Percentiles rank a stretch among this genome's conserved stretches.
Evolutionary conservation across 1,140 invertebrate genomes (phyloP).

Genomic region (Micrasema longulum): DNA sequence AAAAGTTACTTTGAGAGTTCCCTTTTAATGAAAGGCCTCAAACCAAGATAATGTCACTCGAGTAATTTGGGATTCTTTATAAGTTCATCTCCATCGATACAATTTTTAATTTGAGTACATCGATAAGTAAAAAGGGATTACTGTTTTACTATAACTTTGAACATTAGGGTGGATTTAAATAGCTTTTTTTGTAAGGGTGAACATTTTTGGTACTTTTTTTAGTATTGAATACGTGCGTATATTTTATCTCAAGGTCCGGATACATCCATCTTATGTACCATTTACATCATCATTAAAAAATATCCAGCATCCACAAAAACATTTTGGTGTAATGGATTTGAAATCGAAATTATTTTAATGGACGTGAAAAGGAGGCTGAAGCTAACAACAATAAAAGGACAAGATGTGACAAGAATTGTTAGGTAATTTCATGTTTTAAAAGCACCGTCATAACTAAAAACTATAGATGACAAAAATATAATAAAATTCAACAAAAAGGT

Average conservation of each 20-base stretch:
- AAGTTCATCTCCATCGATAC: neutral
- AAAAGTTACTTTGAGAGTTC: too few relatives aligned
- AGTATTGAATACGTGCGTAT: neutral
- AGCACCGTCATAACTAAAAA: too few relatives aligned
- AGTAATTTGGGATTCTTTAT: constrained; percentile 5
- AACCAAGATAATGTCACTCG: too few relatives aligned
- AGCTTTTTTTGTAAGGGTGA: neutral
- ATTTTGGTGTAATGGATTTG: constrained; percentile 49
- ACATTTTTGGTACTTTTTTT: neutral
- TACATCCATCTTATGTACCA: constrained; percentile 46
- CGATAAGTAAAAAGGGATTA: neutral
- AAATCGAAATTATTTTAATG: constrained; percentile 48
- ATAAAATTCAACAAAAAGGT: too few relatives aligned
- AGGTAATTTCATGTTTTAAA: too few relatives aligned
- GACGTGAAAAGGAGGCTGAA: too few relatives aligned
- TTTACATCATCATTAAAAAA: constrained; percentile 45
- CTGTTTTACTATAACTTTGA: neutral
- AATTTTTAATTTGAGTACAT: neutral
- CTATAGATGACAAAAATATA: too few relatives aligned
- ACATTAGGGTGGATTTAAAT: neutral
- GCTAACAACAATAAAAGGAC: too few relatives aligned
- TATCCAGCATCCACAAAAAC: constrained; percentile 31
- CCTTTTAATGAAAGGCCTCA: too few relatives aligned
- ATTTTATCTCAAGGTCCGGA: constrained; percentile 7
- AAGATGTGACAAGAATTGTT: too few relatives aligned